These are phyloP conservation scores for Sinelater perroti DNA, from an alignment of 2,888 invertebrate genomes.

Conservation along the genomic window DNA sequence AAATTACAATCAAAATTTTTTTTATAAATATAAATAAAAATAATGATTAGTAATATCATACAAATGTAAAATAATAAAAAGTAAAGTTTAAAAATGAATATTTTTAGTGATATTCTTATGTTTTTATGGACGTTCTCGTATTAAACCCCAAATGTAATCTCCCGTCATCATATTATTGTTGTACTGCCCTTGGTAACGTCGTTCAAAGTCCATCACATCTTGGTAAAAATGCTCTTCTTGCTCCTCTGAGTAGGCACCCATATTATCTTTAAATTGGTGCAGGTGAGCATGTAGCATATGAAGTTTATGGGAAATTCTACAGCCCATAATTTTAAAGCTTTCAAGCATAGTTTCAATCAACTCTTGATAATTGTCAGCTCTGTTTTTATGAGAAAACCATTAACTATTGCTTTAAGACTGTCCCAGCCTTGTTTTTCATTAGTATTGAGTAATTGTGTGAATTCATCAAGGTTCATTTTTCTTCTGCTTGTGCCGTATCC, in stretches of 20 bases:
- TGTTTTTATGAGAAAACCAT: constrained; percentile 37
- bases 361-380: no score
- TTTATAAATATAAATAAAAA: no score
- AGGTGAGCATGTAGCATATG: constrained; percentile 49
- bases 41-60: no score
- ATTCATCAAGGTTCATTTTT: constrained; percentile 25
- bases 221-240: constrained; percentile 50
- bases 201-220: constrained; percentile 46
- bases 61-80: no score
- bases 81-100: constrained; percentile 2
- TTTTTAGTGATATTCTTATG: constrained; percentile 7
- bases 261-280: constrained; percentile 45
- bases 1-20: no score
- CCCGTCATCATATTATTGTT: constrained; percentile 45
- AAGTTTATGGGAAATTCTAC: constrained; percentile 47
- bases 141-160: constrained; percentile 39
- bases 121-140: constrained; percentile 27
- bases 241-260: constrained; percentile 48
- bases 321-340: no score
- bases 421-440: constrained; percentile 6
- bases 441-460: not conserved
- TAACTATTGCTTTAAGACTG: constrained; percentile 32
- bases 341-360: no score
- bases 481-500: constrained; percentile 46
- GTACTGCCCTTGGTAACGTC: constrained; percentile 44